Conservation (phyloP, 1,140 invertebrate species). For the Drosophila ambigua region DNA sequence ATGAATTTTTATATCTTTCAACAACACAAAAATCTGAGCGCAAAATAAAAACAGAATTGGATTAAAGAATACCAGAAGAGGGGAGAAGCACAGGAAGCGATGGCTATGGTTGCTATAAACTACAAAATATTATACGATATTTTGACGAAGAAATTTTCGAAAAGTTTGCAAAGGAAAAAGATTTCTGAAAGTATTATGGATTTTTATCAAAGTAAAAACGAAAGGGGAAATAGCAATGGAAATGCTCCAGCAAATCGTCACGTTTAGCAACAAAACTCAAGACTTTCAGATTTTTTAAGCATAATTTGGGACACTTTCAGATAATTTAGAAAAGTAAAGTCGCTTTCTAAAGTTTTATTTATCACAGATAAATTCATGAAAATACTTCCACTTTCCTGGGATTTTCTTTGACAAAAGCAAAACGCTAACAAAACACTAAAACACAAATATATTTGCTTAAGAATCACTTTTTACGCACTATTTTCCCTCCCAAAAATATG, state of each 20-base stretch:
- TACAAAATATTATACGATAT: background rate
- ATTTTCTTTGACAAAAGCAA: background rate
- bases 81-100: background rate
- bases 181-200: too few species aligned
- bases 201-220: background rate
- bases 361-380: background rate
- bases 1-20: slow-evolving; percentile 76
- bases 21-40: slow-evolving; percentile 31
- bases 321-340: too few species aligned
- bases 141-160: background rate
- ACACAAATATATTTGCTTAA: too few species aligned
- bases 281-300: too few species aligned
- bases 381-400: background rate
- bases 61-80: background rate
- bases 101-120: background rate
- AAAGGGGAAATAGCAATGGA: too few species aligned
- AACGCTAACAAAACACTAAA: background rate
- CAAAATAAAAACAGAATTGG: slow-evolving; percentile 11
- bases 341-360: too few species aligned
- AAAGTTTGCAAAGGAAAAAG: too few species aligned
- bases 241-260: too few species aligned
- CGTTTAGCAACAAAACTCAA: too few species aligned
- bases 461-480: too few species aligned
- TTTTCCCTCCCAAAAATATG: too few species aligned
- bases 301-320: too few species aligned